Evolutionary conservation across 1,140 invertebrate species (phyloP).

Genomic region (Ostrea edulis): DNA sequence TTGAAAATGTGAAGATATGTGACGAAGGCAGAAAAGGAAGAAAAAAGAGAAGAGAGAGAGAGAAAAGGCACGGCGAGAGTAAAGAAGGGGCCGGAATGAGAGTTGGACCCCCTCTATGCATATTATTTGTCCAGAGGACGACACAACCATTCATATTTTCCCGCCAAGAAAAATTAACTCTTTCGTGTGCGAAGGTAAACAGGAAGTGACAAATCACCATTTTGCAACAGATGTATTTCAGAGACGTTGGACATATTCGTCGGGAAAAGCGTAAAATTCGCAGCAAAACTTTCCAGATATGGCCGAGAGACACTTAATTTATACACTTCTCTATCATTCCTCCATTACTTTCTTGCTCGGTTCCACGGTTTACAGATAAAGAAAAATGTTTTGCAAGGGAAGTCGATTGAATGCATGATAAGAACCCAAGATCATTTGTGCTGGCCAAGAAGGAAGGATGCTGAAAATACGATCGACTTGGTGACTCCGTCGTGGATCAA

Average conservation of each 20-base stretch:
- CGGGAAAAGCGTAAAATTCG: constrained; percentile 21
- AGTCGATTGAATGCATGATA: constrained; percentile 16
- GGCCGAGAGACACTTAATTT: constrained; percentile 8
- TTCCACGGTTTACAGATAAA: constrained; percentile 31
- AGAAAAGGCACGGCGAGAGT: background rate
- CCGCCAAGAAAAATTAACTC: background rate
- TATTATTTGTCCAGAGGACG: too few species aligned
- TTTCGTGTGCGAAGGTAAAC: constrained; percentile 13
- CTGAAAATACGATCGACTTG: background rate
- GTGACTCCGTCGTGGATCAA: constrained; percentile 12
- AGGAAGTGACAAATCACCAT: constrained; percentile 29
- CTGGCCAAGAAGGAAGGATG: background rate
- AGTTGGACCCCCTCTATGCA: too few species aligned
- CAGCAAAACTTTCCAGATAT: background rate
- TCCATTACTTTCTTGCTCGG: background rate
- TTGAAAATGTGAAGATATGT: background rate
- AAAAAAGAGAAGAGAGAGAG: background rate
- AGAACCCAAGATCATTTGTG: background rate
- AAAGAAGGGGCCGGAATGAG: too few species aligned
- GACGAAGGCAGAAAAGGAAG: background rate
- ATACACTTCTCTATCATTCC: background rate
- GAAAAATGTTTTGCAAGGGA: constrained; percentile 10
- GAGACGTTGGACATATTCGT: background rate
- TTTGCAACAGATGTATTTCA: constrained; percentile 33
- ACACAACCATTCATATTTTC: background rate